phyloP scores from a whole-genome alignment of 2,888 invertebrate species.

The Deilephila elpenor region DNA sequence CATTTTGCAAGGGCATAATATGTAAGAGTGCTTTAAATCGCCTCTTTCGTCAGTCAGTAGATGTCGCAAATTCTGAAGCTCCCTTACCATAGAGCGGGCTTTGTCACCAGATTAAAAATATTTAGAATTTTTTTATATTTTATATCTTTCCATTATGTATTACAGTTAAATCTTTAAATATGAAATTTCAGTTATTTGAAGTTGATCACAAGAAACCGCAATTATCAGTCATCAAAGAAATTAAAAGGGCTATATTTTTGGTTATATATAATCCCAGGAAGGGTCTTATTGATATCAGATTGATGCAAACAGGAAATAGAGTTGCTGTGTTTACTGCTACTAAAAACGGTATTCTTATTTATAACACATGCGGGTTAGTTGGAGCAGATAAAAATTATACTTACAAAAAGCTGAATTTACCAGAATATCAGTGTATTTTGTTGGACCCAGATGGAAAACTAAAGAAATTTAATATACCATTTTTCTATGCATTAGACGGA shows the following conservation, averaged over 20 bases:
- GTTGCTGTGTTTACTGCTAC: constrained; percentile 96
- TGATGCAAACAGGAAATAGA: constrained; percentile 94
- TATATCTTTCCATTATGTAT: too few relatives aligned
- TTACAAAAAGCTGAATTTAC: constrained; percentile 83
- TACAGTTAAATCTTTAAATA: too few relatives aligned
- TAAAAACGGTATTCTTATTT: constrained; percentile 91
- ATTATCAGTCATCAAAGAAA: constrained; percentile 71
- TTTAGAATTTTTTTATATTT: too few relatives aligned
- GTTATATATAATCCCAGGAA: constrained; percentile 97
- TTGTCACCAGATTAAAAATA: too few relatives aligned
- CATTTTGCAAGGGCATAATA: too few relatives aligned
- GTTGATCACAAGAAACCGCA: constrained; percentile 74
- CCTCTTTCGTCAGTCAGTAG: too few relatives aligned
- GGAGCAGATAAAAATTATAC: constrained; percentile 86
- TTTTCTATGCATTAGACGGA: constrained; percentile 95
- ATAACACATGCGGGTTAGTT: constrained; percentile 92
- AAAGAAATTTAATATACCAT: constrained; percentile 94
- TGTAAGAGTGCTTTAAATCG: too few relatives aligned
- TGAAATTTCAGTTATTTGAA: constrained; percentile 72
- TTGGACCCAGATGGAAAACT: constrained; percentile 93
- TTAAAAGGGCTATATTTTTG: constrained; percentile 90
- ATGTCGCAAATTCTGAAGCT: too few relatives aligned
- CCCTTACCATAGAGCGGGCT: too few relatives aligned
- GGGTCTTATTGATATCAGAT: constrained; percentile 96
- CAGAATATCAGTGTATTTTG: constrained; percentile 90